Base-by-base conservation (phyloP, 2,888 invertebrate species). In the Lithophane socia region DNA sequence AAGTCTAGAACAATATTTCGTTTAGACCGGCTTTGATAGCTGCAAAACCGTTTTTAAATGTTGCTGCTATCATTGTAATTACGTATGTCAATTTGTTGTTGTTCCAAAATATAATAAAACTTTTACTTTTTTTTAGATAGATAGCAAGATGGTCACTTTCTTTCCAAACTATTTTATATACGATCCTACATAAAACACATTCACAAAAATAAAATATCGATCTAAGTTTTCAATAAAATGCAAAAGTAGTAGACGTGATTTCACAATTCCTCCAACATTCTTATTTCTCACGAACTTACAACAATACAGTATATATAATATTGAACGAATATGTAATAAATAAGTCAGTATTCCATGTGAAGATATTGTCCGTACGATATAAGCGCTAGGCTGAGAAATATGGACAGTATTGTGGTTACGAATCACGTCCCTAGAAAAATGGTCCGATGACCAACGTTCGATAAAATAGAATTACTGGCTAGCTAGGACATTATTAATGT, bases 361-460 rank as follows among this genome's bases (percentile, higher is more conserved):
- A 82, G 64, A 85, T 75, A 75, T 85, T 29, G 68, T 68, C 60
- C 13, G 56, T n/a, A 72, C 54, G 68, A 73, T 37, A 84, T 47
- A 21, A 37, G 58, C 12, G 61, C 24, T 70, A 83, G 63, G 58
- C 63, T 42, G 29, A 56, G 61, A 69, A 61, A 73, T 71, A 75
- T 82, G 49, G 64, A 29, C 47, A 56, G 13, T 47, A 69, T 82
- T 85, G 58, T 54, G 79, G 60, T 68, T 24, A 44, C 83, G 56
- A 79, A 78, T 86, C 86, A 83, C 74, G 83, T 83, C 29, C 12
- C 54, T 60, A 47, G 79, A 75, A 63, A 79, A 78, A 76, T 82
- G 86, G 68, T n/a, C 13, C 82, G 49, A 58, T 69, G 86, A 82
- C 64, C 82, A 61, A 42, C 21, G 21, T 68, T 68, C 63, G 56